Evolutionary conservation across 2,888 invertebrate genomes (phyloP), one percentile per base, ranked within the genome.

Genomic region (Atethmia centrago): DNA sequence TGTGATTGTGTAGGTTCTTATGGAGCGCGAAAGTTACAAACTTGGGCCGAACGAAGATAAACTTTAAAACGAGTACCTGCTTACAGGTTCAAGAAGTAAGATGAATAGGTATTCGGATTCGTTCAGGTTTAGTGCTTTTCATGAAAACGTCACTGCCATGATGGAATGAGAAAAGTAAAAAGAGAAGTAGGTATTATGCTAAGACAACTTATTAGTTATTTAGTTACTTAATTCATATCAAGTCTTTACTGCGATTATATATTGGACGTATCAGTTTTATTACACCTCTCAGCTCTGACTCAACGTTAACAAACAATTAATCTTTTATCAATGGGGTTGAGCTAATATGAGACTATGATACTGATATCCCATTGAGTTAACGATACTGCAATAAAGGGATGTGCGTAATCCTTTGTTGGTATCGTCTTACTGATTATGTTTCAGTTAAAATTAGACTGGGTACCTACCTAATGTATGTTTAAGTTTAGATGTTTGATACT

Each of bases 401-500:
- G 84, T 86, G 83, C 84, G 80, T 82, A 82, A 83, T 83, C 81
- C 82, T 84, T 81, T 83, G 87, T 82, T 80, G 51, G 85, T 79
- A 71, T 86, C 83, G 73, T 66, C 67, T 85, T 83, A 67, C 81
- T 80, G 80, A 81, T 82, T 63, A 66, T 70, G 63, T 67, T 56
- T 40, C 31, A 55, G 61, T 56, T 74, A 66, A 69, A 74, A 71
- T 71, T 75, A 82, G 56, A 70, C 51, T 59, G 21, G n/a, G 8
- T 49, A 56, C 31, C 56, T 49, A 56, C 31, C 56, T 42, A 25
- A 12, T 28, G n/a, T 49, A 19, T n/a, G 19, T 19, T n/a, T 64
- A 45, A 65, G 16, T 79, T 53, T 45, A 45, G 28, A 68, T 25
- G 49, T 49, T 63, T 58, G 21, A 47, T 58, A 19, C 28, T 47